Evolutionary conservation across 2,113 vertebrate species (phyloP), one percentile per base, ranked within the genome.

Genomic region (Orycteropus afer): DNA sequence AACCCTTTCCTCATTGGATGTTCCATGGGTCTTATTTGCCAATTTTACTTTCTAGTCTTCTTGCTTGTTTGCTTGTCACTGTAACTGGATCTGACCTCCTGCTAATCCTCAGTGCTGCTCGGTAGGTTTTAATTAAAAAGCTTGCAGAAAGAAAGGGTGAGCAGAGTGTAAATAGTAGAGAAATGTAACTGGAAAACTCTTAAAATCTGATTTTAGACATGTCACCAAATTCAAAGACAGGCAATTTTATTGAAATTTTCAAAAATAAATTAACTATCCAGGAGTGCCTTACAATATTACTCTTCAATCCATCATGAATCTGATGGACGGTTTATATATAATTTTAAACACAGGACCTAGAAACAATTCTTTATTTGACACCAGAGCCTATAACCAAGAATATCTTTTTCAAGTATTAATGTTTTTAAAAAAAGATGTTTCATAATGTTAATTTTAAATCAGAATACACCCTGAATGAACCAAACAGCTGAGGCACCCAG

Each of bases 331-430:
- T 80, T 88, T 57, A 81, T 51, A 20, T 14, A 29, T 37, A 80
- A 17, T 23, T 79, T 96, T 73, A 2, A 86, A 95, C 89, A 80
- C 10, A 73, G 76, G 69, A 71, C 23, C 45, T 45, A 65, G 63
- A 86, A 81, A 91, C 17, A 65, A 61, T 34, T 90, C 49, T 92
- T 71, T 23, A 34, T 37, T 15, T 32, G 37, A 95, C 61, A 73
- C 83, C 27, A 89, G 63, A 37, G 47, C n/a, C 63, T 4, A 37
- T 61, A 45, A 78, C 51, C 47, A 95, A 91, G 67, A 94, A 91
- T 57, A 87, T 3, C 8, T 51, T 69, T 78, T 92, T 14, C 9
- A 73, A 40, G 17, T 18, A 7, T 51, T 86, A 42, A 88, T 57
- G 18, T 86, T 17, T 82, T 47, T n/a, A 83, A 40, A 27, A 82